Percentiles rank a stretch among this genome's conserved stretches.
phyloP scores from a whole-genome alignment of 92 coral and sea anemone genomes.

The Actinernus sp. region DNA sequence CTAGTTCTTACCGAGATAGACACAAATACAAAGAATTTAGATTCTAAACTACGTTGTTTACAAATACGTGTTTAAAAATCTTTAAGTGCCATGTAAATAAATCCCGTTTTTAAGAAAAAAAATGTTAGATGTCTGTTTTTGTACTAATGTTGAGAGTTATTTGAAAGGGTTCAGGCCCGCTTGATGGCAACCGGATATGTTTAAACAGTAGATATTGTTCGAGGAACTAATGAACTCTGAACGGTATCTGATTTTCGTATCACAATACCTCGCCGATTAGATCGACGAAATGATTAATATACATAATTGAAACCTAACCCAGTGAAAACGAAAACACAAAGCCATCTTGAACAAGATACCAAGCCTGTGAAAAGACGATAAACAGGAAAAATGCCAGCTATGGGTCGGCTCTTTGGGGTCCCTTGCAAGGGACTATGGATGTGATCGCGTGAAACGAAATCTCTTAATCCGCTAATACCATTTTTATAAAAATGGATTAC shows the following conservation, averaged over 20 bases:
- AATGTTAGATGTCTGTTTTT: slow-evolving; percentile 19
- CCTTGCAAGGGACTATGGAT: background rate
- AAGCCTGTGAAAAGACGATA: slow-evolving; percentile 24
- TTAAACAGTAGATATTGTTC: background rate
- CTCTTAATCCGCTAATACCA: slow-evolving; percentile 67
- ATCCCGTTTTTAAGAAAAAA: slow-evolving; percentile 23
- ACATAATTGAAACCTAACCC: slow-evolving; percentile 65
- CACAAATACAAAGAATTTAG: background rate
- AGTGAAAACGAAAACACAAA: slow-evolving; percentile 48
- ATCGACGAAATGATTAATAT: slow-evolving; percentile 37
- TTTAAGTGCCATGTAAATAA: slow-evolving; percentile 76
- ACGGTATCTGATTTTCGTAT: background rate
- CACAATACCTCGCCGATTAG: slow-evolving; percentile 2
- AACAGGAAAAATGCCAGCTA: slow-evolving; percentile 22
- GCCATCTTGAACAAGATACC: slow-evolving; percentile 10
- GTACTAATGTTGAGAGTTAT: slow-evolving; percentile 15
- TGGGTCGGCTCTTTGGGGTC: slow-evolving; percentile 14
- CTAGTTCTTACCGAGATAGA: too few species aligned
- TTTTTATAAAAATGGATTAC: slow-evolving; percentile 77
- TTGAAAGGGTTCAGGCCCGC: slow-evolving; percentile 10
- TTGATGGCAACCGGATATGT: slow-evolving; percentile 14
- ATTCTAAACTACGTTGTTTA: slow-evolving; percentile 33
- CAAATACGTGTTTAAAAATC: slow-evolving; percentile 73
- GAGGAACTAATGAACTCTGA: background rate
- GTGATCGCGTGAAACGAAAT: slow-evolving; percentile 50